Base-by-base conservation (phyloP, 64 coral and sea anemone species). In the Montipora sp. region DNA sequence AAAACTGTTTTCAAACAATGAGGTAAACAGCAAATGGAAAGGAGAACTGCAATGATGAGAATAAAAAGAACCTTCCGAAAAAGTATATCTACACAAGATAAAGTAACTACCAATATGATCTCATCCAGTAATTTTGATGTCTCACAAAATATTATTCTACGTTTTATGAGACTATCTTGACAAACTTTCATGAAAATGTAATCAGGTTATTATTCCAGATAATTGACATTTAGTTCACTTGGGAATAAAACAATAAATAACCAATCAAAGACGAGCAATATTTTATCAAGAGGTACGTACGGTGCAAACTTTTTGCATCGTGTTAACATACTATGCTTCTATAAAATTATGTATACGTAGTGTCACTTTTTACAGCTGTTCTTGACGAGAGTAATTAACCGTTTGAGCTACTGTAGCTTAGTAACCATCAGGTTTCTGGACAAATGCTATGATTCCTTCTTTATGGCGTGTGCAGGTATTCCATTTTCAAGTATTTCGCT, bases 381-480 rank as follows among this genome's bases (percentile, higher is more conserved):
- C 9, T 16, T 63, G 13, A 11, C 60, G 13, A 63, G 9, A 63
- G 60, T 63, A 20, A 4, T 51, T 13, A 61, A 81, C 53, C 77
- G 24, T 18, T 66, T 3, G 10, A 18, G 61, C 77, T 36, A 36
- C 36, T 36, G 36, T 36, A 36, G 36, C 36, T 36, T 36, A 36
- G 36, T 80, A 23, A 8, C 21, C 21, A 23, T 53, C 7, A 20
- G 63, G 60, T 83, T 47, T 19, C n/a, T n/a, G 15, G 15, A 16
- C 8, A 11, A 49, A n/a, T 72, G 82, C 82, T 85, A 85, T 51
- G 82, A 85, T 71, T 85, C 82, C 19, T 85, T 85, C 46, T 85
- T 85, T 14, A 85, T 71, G 1, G 7, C 63, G 47, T 85, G 82
- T 19, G 61, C 71, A 50, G 15, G 11, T 72, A 71, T 72, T 85